Base-by-base conservation (phyloP, 2,888 invertebrate species). In the Cybosia mesomella region DNA sequence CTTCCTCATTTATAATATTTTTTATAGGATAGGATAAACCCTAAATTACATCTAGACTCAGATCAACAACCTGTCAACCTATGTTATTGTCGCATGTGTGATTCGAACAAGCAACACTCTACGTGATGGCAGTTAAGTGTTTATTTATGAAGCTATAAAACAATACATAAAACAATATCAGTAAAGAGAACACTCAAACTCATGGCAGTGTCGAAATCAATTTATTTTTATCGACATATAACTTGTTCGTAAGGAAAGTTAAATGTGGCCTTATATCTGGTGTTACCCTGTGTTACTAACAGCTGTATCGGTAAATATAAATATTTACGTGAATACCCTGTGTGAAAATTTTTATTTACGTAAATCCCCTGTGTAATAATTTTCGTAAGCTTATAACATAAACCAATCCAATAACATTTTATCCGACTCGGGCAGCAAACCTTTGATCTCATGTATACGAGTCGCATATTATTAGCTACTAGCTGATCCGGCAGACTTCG, bases 221-320 rank as follows among this genome's bases (percentile, higher is more conserved):
- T 76, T 71, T 62, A 53, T 72, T 75, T 75, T 77, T 70, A 68
- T 70, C 59, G 64, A 43, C 59, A n/a, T 66, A 72, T 60, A 67
- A 58, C 15, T 59, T 18, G 58, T 36, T 58, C 9, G 58, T 76
- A 68, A 70, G 68, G 65, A 68, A 75, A 73, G 79, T 78, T 80
- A 87, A 87, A 88, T 90, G 91, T 86, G 74, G 83, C 71, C 81
- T 70, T 77, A 79, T 68, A 69, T 72, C 69, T 81, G 70, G 67
- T 69, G 71, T 68, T 73, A 75, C 57, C 64, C 76, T 69, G 68
- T 80, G 75, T 74, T 81, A 70, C 75, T 85, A 49, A 60, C 79
- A 53, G 58, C 59, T 60, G 22, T 76, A 22, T 67, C 69, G 79
- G 79, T 79, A 71, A 71, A 64, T 69, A 65, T 49, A 21, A 34